phyloP scores from a whole-genome alignment of 2,113 vertebrate species.

The Pomatostomus ruficeps region DNA sequence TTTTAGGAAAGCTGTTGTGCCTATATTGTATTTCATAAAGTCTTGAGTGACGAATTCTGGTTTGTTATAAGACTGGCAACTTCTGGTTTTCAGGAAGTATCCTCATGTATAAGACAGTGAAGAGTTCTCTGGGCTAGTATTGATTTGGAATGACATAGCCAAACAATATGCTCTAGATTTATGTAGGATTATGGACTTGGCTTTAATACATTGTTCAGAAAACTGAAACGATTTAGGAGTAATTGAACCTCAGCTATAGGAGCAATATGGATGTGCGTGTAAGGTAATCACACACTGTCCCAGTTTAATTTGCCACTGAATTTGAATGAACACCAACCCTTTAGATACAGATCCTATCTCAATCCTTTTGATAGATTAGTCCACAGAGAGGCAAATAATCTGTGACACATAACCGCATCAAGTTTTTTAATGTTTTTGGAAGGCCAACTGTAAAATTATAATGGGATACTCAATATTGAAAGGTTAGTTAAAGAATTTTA shows the following conservation, averaged over 20 bases:
- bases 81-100: not conserved
- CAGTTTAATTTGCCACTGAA: not conserved
- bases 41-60: not conserved
- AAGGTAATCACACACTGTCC: not conserved
- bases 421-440: slow-evolving; percentile 47
- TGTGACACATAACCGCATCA: slow-evolving; percentile 4
- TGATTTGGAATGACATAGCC: not conserved
- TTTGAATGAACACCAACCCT: not conserved
- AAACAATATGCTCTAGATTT: not conserved
- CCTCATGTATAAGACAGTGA: not conserved
- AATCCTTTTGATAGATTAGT: slow-evolving; percentile 8
- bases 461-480: slow-evolving; percentile 6
- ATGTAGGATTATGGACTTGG: not conserved
- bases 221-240: not conserved
- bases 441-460: slow-evolving; percentile 36
- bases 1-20: not conserved
- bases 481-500: slow-evolving; percentile 6
- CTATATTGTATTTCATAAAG: not conserved
- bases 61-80: not conserved
- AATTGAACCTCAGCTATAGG: not conserved
- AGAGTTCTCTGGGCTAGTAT: not conserved
- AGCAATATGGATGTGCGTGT: not conserved
- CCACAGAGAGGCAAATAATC: slow-evolving; percentile 8
- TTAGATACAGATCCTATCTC: not conserved
- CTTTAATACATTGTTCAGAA: not conserved